Conservation (phyloP, 1,140 invertebrate species). For the Cyclargus thomasi region DNA sequence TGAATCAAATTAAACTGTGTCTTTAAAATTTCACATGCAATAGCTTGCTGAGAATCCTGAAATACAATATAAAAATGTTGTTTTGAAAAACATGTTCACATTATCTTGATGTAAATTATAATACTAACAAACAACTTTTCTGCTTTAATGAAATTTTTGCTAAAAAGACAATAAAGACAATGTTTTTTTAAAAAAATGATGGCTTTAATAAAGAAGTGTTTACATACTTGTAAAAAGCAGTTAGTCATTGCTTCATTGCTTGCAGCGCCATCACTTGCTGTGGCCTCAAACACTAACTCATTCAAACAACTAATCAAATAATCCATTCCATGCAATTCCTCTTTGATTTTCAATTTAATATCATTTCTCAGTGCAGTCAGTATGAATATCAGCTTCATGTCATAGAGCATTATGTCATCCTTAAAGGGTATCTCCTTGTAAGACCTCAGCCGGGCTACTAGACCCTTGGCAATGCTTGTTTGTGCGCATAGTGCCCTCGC, state of each 20-base stretch:
- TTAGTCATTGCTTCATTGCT: conserved; percentile 35
- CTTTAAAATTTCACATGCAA: conserved; percentile 91
- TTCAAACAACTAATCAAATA: conserved; percentile 88
- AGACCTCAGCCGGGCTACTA: conserved; percentile 84
- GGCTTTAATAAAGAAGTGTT: neutral
- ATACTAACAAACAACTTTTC: no score
- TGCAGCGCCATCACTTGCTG: conserved; percentile 39
- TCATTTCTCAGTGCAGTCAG: conserved; percentile 87
- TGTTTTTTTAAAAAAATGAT: no score
- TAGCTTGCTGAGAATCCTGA: conserved; percentile 80
- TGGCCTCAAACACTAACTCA: conserved; percentile 78
- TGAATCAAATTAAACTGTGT: conserved; percentile 90
- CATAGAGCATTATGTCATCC: conserved; percentile 88
- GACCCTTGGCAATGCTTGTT: conserved; percentile 82
- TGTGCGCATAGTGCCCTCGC: conserved; percentile 82
- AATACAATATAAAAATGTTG: neutral
- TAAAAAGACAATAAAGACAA: neutral
- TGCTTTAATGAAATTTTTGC: neutral
- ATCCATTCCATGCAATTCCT: conserved; percentile 87
- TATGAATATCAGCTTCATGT: conserved; percentile 92
- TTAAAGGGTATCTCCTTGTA: conserved; percentile 77
- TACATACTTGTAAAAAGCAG: conserved; percentile 41
- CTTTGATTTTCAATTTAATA: conserved; percentile 82
- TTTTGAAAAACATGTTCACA: no score
- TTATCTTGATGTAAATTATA: no score